Evolutionary conservation across 2,888 invertebrate species (phyloP).

Genomic region (Lepidocyrtoides sp.): DNA sequence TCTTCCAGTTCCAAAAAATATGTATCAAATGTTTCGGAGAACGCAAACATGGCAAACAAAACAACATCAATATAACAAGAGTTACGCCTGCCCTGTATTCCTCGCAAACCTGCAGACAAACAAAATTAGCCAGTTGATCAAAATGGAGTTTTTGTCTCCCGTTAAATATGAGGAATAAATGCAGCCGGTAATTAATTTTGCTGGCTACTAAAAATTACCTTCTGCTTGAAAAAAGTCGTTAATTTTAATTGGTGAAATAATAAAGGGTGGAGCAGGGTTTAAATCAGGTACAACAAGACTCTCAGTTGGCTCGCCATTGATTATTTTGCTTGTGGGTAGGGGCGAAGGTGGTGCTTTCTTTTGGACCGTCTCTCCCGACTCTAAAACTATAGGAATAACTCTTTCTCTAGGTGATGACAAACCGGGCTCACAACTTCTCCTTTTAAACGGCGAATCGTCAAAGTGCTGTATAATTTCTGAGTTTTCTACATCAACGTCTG

Average conservation of each 20-base stretch:
- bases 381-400: conserved; percentile 71
- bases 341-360: not conserved
- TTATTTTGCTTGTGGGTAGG: not conserved
- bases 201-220: conserved; percentile 60
- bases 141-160: no score
- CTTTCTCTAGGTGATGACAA: conserved; percentile 45
- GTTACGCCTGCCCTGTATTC: conserved; percentile 81
- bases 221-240: conserved; percentile 79
- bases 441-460: not conserved
- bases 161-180: no score
- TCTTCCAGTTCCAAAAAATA: conserved; percentile 72
- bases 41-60: conserved; percentile 81
- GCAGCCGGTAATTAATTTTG: not conserved
- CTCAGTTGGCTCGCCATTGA: not conserved
- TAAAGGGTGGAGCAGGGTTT: conserved; percentile 77
- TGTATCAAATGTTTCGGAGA: conserved; percentile 79
- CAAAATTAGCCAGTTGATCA: not conserved
- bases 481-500: not conserved
- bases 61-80: conserved; percentile 82
- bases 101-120: conserved; percentile 69
- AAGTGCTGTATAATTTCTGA: not conserved
- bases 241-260: conserved; percentile 80
- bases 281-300: conserved; percentile 49
- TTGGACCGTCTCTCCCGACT: conserved; percentile 16
- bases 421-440: not conserved